Evolutionary conservation across 2,888 invertebrate species (phyloP).

Genomic region (Malthinus flaveolus): DNA sequence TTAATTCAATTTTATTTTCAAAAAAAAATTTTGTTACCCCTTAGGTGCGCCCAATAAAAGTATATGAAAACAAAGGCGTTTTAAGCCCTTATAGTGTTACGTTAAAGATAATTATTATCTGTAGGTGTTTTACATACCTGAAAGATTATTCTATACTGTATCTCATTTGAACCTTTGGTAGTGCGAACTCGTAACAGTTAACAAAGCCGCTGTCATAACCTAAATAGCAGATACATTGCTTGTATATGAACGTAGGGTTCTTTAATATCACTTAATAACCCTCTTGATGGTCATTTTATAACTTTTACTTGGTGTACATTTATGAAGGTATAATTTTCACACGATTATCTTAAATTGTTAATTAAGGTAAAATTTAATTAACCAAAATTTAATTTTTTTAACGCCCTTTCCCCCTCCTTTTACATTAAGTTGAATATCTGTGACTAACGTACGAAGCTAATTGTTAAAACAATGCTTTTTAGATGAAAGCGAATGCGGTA

Average conservation of each 20-base stretch:
- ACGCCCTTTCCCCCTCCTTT: conserved; percentile 11
- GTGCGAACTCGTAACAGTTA: conserved; percentile 24
- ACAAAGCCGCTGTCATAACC: conserved; percentile 28
- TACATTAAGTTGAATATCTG: conserved; percentile 3
- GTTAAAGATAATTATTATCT: conserved; percentile 19
- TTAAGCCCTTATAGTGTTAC: no score
- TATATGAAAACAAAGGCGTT: no score
- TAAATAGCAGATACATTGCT: conserved; percentile 27
- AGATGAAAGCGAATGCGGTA: conserved; percentile 33
- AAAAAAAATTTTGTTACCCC: no score
- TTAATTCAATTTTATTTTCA: no score
- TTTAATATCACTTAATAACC: conserved; percentile 32
- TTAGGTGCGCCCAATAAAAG: no score
- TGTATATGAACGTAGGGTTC: conserved; percentile 27
- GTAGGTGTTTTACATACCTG: conserved; percentile 14
- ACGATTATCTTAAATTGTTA: conserved; percentile 6
- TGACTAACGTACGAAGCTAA: conserved; percentile 25
- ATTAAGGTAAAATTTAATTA: not conserved
- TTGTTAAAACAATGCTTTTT: conserved; percentile 44
- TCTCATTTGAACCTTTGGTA: conserved; percentile 22
- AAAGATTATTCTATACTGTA: conserved; percentile 24
- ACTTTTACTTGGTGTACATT: conserved; percentile 17
- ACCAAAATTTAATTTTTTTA: conserved; percentile 1
- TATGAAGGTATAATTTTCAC: conserved; percentile 5
- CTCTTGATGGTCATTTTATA: conserved; percentile 28